Evolutionary conservation across 2,888 invertebrate genomes (phyloP).

Genomic region (Lymantria monacha): DNA sequence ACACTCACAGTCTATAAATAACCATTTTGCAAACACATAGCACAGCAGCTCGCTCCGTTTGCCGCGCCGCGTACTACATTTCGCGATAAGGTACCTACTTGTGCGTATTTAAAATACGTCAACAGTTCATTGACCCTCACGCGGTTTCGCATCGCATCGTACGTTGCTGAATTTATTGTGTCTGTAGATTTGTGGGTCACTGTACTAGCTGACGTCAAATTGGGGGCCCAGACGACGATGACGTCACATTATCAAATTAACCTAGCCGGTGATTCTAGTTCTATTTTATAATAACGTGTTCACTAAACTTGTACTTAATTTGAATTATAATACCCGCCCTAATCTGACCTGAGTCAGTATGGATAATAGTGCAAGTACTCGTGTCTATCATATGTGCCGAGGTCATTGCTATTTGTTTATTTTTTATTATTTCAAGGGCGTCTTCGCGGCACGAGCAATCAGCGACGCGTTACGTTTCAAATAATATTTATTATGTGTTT

Average conservation of each 20-base stretch:
- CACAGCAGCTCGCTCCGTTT: slow-evolving; percentile 60
- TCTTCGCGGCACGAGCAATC: slow-evolving; percentile 32
- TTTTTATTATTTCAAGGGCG: slow-evolving; percentile 75
- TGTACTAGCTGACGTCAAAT: slow-evolving; percentile 73
- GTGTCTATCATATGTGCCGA: slow-evolving; percentile 72
- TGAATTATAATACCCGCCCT: slow-evolving; percentile 71
- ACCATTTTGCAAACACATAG: slow-evolving; percentile 73
- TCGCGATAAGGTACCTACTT: slow-evolving; percentile 74
- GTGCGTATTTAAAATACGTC: slow-evolving; percentile 80
- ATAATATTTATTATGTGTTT: slow-evolving; percentile 22
- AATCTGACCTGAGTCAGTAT: slow-evolving; percentile 67
- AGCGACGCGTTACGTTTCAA: slow-evolving; percentile 24
- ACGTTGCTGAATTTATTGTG: slow-evolving; percentile 78
- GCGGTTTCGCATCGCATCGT: slow-evolving; percentile 70
- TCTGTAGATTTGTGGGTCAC: slow-evolving; percentile 81
- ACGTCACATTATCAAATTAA: slow-evolving; percentile 69
- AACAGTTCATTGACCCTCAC: slow-evolving; percentile 77
- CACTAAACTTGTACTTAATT: slow-evolving; percentile 58
- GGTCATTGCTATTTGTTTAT: slow-evolving; percentile 77
- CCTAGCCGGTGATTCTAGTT: slow-evolving; percentile 73
- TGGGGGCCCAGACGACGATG: slow-evolving; percentile 70
- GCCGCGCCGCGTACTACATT: slow-evolving; percentile 68
- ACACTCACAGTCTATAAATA: slow-evolving; percentile 70
- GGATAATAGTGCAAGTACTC: slow-evolving; percentile 58
- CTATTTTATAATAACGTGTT: slow-evolving; percentile 61